Conservation (phyloP, 2,797 vertebrate species). For the Poecilia gillii region DNA sequence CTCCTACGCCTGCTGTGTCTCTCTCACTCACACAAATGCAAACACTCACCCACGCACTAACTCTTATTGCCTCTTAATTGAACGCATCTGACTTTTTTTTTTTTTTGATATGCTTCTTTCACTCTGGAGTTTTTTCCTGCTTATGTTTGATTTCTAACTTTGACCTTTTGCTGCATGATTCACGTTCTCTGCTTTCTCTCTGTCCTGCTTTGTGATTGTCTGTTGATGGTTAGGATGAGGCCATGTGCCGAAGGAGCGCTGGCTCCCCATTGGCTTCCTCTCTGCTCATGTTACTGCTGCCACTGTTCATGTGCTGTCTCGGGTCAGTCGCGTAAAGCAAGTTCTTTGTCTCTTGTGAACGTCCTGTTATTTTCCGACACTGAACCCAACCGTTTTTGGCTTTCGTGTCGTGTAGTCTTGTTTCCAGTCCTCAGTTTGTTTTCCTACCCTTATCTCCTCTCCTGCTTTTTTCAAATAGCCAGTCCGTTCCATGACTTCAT, state of each 20-base stretch:
- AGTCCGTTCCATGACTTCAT: slow-evolving; percentile 26
- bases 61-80: slow-evolving; percentile 64
- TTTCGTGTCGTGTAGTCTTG: slow-evolving; percentile 1
- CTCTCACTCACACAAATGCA: slow-evolving; percentile 23
- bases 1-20: slow-evolving; percentile 36
- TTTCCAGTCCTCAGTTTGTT: slow-evolving; percentile 12
- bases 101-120: slow-evolving; percentile 14
- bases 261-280: slow-evolving; percentile 90
- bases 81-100: slow-evolving; percentile 52
- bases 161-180: slow-evolving; percentile 78
- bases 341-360: slow-evolving; percentile 49
- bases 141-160: slow-evolving; percentile 72
- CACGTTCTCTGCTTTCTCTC: slow-evolving; percentile 83
- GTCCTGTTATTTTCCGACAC: slow-evolving; percentile 19
- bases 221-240: slow-evolving; percentile 92
- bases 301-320: slow-evolving; percentile 95
- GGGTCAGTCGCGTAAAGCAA: slow-evolving; percentile 88
- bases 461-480: slow-evolving; percentile 11
- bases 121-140: slow-evolving; percentile 48
- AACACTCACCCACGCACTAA: slow-evolving; percentile 25
- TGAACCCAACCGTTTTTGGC: slow-evolving; percentile 21
- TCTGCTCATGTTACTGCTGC: slow-evolving; percentile 95
- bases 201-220: slow-evolving; percentile 82
- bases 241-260: slow-evolving; percentile 90
- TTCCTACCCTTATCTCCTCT: slow-evolving; percentile 11